Base-by-base conservation (phyloP, 2,888 invertebrate species). In the Lycocerus yunnanus region DNA sequence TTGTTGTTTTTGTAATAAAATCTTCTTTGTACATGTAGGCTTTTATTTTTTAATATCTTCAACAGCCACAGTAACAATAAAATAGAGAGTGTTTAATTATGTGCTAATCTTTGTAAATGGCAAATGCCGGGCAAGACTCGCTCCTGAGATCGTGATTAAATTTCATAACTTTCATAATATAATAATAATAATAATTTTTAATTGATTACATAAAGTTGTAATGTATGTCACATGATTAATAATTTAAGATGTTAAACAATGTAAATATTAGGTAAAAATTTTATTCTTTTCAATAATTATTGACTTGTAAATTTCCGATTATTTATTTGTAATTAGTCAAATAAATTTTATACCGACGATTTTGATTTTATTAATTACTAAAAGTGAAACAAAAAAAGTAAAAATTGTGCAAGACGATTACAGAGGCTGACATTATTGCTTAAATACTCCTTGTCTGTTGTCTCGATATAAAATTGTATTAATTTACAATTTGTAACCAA, bases 1-100 rank as follows among this genome's bases (percentile, higher is more conserved):
- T 83, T 84, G 84, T 85, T 85, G 81, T 83, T 82, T 83, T 82
- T 83, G 76, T 83, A 83, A 83, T 82, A 81, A 83, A 80, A 76
- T 75, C 81, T 81, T 81, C 78, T 80, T 76, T 79, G 79, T 82
- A 82, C 78, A 77, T 81, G 60, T 84, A 84, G 84, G 84, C 84
- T 85, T 84, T 82, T 84, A 80, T 80, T 81, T 78, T 81, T 20
- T 71, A 58, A 59, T 18, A 68, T 69, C 60, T 75, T 72, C 69
- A 69, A 66, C 16, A 13, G 58, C 69, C 65, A 20, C 21, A 73
- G 63, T 58, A 69, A 20, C 69, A 73, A 73, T 68, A 67, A 18
- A 15, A 66, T 58, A 66, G 24, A 66, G 43, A 43, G 43, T 43
- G 43, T 43, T 43, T 43, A 43, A 43, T 43, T 43, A 43, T 43